phyloP scores from a whole-genome alignment of 2,888 invertebrate genomes.

The Poecilobothrus nobilitatus region DNA sequence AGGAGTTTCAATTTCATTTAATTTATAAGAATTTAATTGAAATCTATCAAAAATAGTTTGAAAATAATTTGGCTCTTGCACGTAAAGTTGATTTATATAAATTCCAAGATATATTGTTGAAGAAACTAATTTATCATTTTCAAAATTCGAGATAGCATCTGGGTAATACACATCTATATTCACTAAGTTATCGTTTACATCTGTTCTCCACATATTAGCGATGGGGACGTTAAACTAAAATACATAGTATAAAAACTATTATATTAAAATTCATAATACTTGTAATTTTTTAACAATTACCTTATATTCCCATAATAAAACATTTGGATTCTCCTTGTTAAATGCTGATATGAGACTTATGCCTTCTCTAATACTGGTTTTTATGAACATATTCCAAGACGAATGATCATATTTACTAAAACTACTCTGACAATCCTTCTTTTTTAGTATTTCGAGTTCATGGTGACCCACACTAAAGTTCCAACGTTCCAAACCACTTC shows the following conservation, averaged over 20 bases:
- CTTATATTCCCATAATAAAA: slow-evolving; percentile 66
- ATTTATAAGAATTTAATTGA: too few relatives aligned
- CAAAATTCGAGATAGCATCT: slow-evolving; percentile 44
- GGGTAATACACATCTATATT: slow-evolving; percentile 66
- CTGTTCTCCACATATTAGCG: slow-evolving; percentile 74
- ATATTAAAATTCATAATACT: neutral
- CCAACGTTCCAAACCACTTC: slow-evolving; percentile 82
- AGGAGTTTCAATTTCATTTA: too few relatives aligned
- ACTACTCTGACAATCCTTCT: slow-evolving; percentile 46
- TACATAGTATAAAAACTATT: slow-evolving; percentile 15
- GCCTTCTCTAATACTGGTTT: slow-evolving; percentile 64
- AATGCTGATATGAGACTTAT: slow-evolving; percentile 60
- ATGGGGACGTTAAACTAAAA: slow-evolving; percentile 73
- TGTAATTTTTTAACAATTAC: slow-evolving; percentile 33
- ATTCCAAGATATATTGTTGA: slow-evolving; percentile 79
- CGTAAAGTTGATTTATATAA: slow-evolving; percentile 65
- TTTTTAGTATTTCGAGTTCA: slow-evolving; percentile 56
- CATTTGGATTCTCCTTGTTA: slow-evolving; percentile 49
- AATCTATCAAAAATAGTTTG: slow-evolving; percentile 31
- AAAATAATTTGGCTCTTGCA: slow-evolving; percentile 50
- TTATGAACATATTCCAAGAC: slow-evolving; percentile 48
- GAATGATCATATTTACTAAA: slow-evolving; percentile 35
- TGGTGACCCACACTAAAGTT: slow-evolving; percentile 92
- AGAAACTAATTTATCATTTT: slow-evolving; percentile 39
- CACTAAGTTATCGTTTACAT: slow-evolving; percentile 57